Base-by-base conservation (phyloP, 2,113 vertebrate genomes). In the Scophthalmus maximus region DNA sequence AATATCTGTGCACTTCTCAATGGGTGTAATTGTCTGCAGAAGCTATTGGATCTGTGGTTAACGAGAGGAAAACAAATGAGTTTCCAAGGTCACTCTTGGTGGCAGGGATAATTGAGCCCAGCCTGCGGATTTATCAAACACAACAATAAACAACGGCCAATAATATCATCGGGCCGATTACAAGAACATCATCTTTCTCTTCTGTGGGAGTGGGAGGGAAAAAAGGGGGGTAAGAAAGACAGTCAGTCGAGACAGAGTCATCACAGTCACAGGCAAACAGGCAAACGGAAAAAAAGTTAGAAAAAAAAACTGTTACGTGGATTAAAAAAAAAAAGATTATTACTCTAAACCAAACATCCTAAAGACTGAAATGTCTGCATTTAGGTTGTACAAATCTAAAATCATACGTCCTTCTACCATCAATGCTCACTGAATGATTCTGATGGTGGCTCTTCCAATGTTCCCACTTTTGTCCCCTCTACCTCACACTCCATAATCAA, bases 71-170 rank as follows among this genome's bases (percentile, higher is more conserved):
- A 92, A 88, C 82, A 92, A 93, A 94, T 91, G 90, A 93, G 88
- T 85, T 93, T 90, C 86, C 89, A 93, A 93, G 91, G 93, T 94
- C 91, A 91, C 72, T 83, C 72, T 78, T 87, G 82, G 84, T 71
- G 47, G 69, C 67, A 52, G 69, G 76, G 60, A 83, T 87, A 93
- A 93, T 92, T 87, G 88, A 93, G 90, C 73, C 63, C 25, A 88
- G 88, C 83, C 77, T 64, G 79, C 60, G 80, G 88, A 91, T 91
- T 83, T 79, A 90, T 92, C 90, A 94, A 92, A 90, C 77, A 81
- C 77, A 73, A 74, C 87, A 87, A 85, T 90, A 92, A 93, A 93
- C 85, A 85, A 83, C 87, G 73, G 70, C 59, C 83, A 91, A 85
- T 90, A 86, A 91, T 82, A 87, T 90, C 86, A 84, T 23, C 10